These are phyloP conservation scores for Riptortus pedestris DNA, from an alignment of 1,140 invertebrate species.

Conservation along the genomic window DNA sequence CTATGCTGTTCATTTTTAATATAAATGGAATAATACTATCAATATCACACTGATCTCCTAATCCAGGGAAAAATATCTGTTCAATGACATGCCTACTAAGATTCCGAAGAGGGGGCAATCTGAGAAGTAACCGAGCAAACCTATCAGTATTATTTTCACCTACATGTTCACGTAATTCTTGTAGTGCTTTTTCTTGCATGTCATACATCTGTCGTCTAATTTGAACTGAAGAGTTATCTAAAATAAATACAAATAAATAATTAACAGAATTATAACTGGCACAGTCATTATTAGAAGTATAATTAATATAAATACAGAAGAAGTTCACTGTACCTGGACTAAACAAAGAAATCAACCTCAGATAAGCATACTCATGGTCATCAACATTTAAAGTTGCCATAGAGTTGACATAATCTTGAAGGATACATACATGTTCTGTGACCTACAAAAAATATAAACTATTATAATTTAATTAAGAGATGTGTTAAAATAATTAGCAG, in stretches of 20 bases:
- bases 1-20: conserved; percentile 59
- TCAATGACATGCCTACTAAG: conserved; percentile 72
- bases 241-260: conserved; percentile 18
- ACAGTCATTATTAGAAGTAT: not conserved
- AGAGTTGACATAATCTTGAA: conserved; percentile 71
- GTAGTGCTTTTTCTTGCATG: conserved; percentile 61
- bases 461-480: conserved; percentile 11
- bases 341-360: conserved; percentile 79
- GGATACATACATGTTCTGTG: conserved; percentile 67
- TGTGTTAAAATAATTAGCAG: not conserved
- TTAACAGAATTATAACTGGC: not conserved
- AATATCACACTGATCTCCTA: conserved; percentile 85
- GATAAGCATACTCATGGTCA: conserved; percentile 76
- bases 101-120: conserved; percentile 64
- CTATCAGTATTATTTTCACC: conserved; percentile 42
- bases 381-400: conserved; percentile 66
- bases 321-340: conserved; percentile 44
- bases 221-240: conserved; percentile 40
- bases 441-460: conserved; percentile 38
- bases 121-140: conserved; percentile 56
- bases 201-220: conserved; percentile 45
- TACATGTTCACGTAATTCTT: conserved; percentile 53
- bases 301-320: not conserved
- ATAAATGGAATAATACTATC: conserved; percentile 87
- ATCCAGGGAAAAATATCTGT: conserved; percentile 84